Evolutionary conservation across 2,113 vertebrate species (phyloP).

Genomic region (Tetrax tetrax): DNA sequence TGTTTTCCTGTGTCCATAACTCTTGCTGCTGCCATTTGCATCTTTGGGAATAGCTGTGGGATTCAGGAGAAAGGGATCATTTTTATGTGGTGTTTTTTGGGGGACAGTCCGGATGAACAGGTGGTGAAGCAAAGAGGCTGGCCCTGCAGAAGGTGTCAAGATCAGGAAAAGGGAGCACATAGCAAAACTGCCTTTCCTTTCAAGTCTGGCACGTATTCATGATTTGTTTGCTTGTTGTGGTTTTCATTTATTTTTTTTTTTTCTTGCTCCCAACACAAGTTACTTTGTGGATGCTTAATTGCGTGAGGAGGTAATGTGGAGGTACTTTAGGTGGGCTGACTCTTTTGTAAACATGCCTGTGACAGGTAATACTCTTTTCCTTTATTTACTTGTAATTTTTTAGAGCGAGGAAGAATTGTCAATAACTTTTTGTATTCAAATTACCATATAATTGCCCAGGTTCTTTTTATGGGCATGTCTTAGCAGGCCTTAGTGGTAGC

Average conservation of each 20-base stretch:
- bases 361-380: background rate
- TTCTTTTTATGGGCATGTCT: background rate
- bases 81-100: background rate
- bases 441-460: background rate
- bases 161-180: background rate
- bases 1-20: background rate
- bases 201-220: background rate
- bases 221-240: background rate
- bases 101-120: background rate
- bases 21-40: background rate
- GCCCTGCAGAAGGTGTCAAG: background rate
- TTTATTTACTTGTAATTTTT: background rate
- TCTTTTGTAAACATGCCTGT: background rate
- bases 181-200: background rate
- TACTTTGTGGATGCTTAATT: background rate
- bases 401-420: background rate
- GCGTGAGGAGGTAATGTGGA: background rate
- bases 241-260: background rate
- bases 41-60: background rate
- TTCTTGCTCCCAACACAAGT: background rate
- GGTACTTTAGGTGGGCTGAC: background rate
- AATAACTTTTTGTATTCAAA: background rate
- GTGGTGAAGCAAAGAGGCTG: background rate
- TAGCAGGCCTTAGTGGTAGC: background rate
- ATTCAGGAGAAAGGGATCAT: rapidly evolving